phyloP scores from a whole-genome alignment of 1,140 invertebrate species.

The Drosophila ohnishii region DNA sequence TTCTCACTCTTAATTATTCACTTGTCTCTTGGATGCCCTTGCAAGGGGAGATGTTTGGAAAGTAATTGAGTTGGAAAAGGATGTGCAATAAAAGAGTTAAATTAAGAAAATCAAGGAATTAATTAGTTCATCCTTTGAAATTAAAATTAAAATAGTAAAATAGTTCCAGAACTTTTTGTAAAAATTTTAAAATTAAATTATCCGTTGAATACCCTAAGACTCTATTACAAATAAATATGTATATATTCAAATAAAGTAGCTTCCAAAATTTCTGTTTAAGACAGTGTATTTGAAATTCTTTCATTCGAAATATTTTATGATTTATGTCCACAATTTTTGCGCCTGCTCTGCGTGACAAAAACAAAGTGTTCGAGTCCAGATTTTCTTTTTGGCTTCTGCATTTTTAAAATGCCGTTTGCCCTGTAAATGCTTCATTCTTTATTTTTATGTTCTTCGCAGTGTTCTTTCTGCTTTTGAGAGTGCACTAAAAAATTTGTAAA shows the following conservation, averaged over 20 bases:
- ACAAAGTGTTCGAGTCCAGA: background rate
- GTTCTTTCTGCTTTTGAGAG: conserved; percentile 21
- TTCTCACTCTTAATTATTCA: conserved; percentile 42
- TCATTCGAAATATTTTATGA: background rate
- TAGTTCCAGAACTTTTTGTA: too few species aligned
- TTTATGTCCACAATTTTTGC: conserved; percentile 7
- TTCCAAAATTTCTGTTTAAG: background rate
- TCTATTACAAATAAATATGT: background rate
- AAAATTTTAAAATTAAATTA: background rate
- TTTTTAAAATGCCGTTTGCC: conserved; percentile 52
- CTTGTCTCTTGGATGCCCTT: conserved; percentile 8
- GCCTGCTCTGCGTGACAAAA: conserved; percentile 11
- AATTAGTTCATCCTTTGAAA: too few species aligned
- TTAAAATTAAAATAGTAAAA: too few species aligned
- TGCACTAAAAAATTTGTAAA: conserved; percentile 66
- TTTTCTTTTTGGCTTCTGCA: conserved; percentile 22
- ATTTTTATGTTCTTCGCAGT: conserved; percentile 26
- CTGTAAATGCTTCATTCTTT: conserved; percentile 57
- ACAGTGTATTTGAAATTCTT: background rate
- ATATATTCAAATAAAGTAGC: too few species aligned
- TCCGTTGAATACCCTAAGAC: background rate
- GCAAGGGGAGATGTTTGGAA: background rate
- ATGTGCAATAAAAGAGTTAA: background rate
- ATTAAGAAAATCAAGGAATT: background rate
- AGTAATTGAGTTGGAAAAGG: background rate